phyloP scores from a whole-genome alignment of 2,797 vertebrate genomes.

The Microctenopoma stevenorrisi region DNA sequence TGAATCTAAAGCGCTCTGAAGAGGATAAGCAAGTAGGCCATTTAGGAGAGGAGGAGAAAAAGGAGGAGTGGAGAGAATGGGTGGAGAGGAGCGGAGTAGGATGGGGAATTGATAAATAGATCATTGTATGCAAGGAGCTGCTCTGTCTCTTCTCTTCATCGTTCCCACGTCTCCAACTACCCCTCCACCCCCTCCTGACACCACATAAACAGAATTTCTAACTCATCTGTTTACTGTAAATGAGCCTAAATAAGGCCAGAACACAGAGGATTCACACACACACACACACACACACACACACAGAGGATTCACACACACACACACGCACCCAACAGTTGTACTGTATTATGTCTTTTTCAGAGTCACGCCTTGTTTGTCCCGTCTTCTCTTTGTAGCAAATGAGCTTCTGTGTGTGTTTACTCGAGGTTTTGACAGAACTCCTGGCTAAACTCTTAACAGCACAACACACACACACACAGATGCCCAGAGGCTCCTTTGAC shows the following conservation, averaged over 20 bases:
- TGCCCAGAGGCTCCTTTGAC: constrained; percentile 36
- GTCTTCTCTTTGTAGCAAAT: constrained; percentile 59
- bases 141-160: constrained; percentile 54
- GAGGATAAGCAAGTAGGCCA: constrained; percentile 76
- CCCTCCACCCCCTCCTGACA: constrained; percentile 48
- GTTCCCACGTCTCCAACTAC: constrained; percentile 59
- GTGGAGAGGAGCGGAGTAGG: constrained; percentile 55
- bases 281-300: constrained; percentile 24
- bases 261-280: constrained; percentile 63
- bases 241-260: constrained; percentile 71
- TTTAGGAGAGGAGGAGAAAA: constrained; percentile 61
- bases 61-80: constrained; percentile 60
- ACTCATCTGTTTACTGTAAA: constrained; percentile 76
- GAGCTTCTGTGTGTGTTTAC: constrained; percentile 52
- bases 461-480: constrained; percentile 26
- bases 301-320: constrained; percentile 11
- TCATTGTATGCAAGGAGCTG: constrained; percentile 72
- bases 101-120: constrained; percentile 76
- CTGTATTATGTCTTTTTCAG: constrained; percentile 38
- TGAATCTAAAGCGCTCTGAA: constrained; percentile 70
- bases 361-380: constrained; percentile 65
- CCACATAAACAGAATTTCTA: constrained; percentile 70
- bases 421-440: constrained; percentile 63
- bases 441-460: constrained; percentile 50
- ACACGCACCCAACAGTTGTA: constrained; percentile 39